A percentile compares a stretch with the other conserved stretches of the same genome.
Evolutionary conservation across 2,113 vertebrate genomes (phyloP).

Genomic region (Myotis davidii): DNA sequence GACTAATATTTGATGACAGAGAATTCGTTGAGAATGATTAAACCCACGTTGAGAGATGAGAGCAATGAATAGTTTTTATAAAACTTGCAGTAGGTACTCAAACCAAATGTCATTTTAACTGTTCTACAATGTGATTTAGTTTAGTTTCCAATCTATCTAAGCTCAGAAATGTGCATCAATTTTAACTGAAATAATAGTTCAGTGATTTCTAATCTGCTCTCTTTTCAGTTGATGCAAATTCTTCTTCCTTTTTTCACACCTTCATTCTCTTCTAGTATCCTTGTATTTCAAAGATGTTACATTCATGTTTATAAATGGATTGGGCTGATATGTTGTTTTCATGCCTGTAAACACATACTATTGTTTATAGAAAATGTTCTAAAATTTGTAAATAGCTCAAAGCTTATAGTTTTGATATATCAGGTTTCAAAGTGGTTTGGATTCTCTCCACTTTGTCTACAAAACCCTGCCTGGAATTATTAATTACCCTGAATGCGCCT

Average conservation of each 20-base stretch:
- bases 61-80: neutral
- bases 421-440: neutral
- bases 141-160: neutral
- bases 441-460: neutral
- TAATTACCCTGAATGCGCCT: neutral
- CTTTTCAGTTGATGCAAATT: neutral
- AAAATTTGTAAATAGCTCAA: conserved; percentile 39
- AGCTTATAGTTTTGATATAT: neutral
- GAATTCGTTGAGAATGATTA: neutral
- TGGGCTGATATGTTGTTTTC: neutral
- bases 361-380: conserved; percentile 5
- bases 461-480: neutral
- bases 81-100: neutral
- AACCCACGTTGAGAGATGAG: neutral
- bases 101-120: neutral
- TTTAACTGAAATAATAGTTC: neutral
- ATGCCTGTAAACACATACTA: neutral
- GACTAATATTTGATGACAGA: neutral
- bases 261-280: neutral
- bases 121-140: neutral
- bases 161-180: neutral
- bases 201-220: neutral
- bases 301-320: neutral
- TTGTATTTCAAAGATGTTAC: neutral
- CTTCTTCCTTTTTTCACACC: neutral